These are phyloP conservation scores for Rhynchophorus ferrugineus DNA, from an alignment of 1,140 invertebrate species.

Conservation along the genomic window DNA sequence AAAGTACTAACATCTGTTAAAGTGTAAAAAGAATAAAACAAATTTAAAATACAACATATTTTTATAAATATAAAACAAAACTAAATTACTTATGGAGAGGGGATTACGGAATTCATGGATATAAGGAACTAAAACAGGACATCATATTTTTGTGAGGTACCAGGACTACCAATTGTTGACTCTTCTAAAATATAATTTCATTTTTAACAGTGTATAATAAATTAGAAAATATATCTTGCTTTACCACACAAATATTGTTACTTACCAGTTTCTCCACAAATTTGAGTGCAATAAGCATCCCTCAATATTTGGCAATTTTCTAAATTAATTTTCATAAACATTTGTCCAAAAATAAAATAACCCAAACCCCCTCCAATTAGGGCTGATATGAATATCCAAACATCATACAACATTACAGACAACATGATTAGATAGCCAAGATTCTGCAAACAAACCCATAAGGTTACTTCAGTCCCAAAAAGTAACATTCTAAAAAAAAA, in stretches of 20 bases:
- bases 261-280: slow-evolving; percentile 35
- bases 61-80: not conserved
- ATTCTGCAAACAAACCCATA: slow-evolving; percentile 36
- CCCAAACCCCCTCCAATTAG: slow-evolving; percentile 69
- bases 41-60: not conserved
- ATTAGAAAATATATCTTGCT: not conserved
- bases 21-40: too few relatives aligned
- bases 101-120: not conserved
- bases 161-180: slow-evolving; percentile 18
- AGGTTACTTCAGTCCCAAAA: slow-evolving; percentile 32
- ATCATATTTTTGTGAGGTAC: slow-evolving; percentile 23
- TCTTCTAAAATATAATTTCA: slow-evolving; percentile 8
- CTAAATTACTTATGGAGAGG: not conserved
- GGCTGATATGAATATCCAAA: slow-evolving; percentile 67
- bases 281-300: slow-evolving; percentile 35
- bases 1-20: slow-evolving; percentile 9
- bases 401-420: slow-evolving; percentile 83
- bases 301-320: slow-evolving; percentile 40
- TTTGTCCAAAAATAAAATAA: slow-evolving; percentile 49
- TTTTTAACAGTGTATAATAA: not conserved
- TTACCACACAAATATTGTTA: not conserved
- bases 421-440: slow-evolving; percentile 84
- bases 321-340: slow-evolving; percentile 40
- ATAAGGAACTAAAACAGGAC: slow-evolving; percentile 13
- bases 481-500: slow-evolving; percentile 30